phyloP scores from a whole-genome alignment of 2,888 invertebrate genomes.

The Cecidostiba fungosa region DNA sequence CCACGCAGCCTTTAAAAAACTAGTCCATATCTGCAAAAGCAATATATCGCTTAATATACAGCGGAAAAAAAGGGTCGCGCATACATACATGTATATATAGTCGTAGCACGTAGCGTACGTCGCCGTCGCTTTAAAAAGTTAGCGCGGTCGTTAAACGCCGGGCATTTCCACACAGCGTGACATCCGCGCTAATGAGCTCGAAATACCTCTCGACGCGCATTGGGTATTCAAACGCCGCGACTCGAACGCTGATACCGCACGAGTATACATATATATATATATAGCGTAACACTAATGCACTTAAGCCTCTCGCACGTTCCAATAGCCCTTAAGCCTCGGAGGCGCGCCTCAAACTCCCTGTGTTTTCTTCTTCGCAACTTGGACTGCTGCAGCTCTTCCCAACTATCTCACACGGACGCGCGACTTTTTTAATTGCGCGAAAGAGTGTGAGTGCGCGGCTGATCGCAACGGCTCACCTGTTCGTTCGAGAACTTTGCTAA shows the following conservation, averaged over 20 bases:
- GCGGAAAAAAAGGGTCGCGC: too few species aligned
- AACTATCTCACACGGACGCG: background rate
- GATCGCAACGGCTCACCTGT: background rate
- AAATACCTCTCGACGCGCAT: constrained; percentile 53
- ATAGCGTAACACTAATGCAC: constrained; percentile 45
- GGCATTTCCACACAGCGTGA: constrained; percentile 56
- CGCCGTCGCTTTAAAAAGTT: constrained; percentile 59
- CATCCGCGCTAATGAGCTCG: constrained; percentile 62
- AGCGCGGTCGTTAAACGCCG: constrained; percentile 47
- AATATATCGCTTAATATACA: too few species aligned
- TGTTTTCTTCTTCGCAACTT: background rate
- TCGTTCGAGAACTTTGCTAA: constrained; percentile 53
- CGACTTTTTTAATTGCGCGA: background rate
- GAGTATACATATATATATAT: too few species aligned
- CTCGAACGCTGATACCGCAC: constrained; percentile 14
- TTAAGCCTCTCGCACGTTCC: constrained; percentile 50
- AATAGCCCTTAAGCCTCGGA: constrained; percentile 53
- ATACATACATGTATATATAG: background rate
- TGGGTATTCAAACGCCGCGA: constrained; percentile 59
- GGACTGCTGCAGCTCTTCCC: background rate
- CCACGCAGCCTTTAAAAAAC: too few species aligned
- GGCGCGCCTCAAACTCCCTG: constrained; percentile 40
- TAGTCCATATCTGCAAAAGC: too few species aligned
- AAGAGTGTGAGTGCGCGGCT: background rate
- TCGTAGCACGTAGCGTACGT: constrained; percentile 57